These are phyloP conservation scores for Agapornis roseicollis DNA, from an alignment of 2,113 vertebrate species.

Conservation along the genomic window DNA sequence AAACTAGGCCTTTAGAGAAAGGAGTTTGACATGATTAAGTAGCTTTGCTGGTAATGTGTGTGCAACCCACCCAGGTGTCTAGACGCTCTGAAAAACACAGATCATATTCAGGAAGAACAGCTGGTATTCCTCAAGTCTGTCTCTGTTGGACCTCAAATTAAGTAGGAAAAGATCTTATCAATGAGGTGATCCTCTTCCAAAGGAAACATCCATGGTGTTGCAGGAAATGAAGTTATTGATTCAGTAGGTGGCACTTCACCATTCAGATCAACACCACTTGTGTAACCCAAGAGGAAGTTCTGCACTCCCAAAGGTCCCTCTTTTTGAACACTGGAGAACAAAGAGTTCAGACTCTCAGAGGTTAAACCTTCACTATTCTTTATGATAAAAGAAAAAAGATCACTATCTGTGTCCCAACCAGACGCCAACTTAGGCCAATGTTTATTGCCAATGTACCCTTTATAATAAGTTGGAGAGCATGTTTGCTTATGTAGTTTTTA, in stretches of 20 bases:
- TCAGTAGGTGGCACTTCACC: background rate
- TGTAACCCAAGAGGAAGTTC: background rate
- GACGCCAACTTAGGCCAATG: background rate
- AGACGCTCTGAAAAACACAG: constrained; percentile 51
- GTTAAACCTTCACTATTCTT: background rate
- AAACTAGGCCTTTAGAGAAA: background rate
- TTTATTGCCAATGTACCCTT: background rate
- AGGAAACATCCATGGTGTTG: background rate
- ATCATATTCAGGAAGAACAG: constrained; percentile 7
- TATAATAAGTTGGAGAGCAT: background rate
- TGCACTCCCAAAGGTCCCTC: background rate
- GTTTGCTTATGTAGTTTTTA: background rate
- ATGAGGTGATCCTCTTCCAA: background rate
- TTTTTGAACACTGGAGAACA: background rate
- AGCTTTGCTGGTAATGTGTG: background rate
- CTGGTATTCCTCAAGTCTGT: background rate
- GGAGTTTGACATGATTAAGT: background rate
- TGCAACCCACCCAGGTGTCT: constrained; percentile 57
- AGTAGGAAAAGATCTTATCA: constrained; percentile 5
- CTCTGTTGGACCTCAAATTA: background rate
- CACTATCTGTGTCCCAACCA: background rate
- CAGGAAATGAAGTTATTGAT: constrained; percentile 1
- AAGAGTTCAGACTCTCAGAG: background rate
- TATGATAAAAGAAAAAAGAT: background rate
- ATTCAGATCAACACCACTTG: background rate